These are phyloP conservation scores for Caenorhabditis macrosperma DNA, from an alignment of 2,888 invertebrate species.

Conservation along the genomic window DNA sequence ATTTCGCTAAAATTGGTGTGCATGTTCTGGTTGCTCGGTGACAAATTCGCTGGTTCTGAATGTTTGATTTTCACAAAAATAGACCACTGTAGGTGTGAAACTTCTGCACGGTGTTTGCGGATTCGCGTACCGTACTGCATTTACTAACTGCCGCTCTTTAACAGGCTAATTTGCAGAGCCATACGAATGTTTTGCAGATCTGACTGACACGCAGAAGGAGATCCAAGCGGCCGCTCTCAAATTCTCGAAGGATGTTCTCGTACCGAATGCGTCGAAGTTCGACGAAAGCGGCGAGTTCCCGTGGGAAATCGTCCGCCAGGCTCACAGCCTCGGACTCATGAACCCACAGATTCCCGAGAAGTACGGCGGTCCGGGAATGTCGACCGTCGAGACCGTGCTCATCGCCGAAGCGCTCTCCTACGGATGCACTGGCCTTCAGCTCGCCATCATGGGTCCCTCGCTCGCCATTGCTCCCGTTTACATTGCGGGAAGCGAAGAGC, in stretches of 20 bases:
- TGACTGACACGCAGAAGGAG: constrained; percentile 83
- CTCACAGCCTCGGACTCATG: constrained; percentile 89
- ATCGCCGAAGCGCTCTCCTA: constrained; percentile 92
- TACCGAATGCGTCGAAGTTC: constrained; percentile 91
- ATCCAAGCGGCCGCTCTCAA: constrained; percentile 90
- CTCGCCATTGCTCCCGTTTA: constrained; percentile 90
- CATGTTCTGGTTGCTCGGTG: no score
- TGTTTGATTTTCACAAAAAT: no score
- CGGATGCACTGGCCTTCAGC: constrained; percentile 93
- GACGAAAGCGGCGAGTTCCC: constrained; percentile 92
- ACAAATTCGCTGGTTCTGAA: neutral
- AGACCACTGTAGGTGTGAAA: no score
- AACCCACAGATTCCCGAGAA: constrained; percentile 89
- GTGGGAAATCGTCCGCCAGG: constrained; percentile 94
- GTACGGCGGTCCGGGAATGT: constrained; percentile 86
- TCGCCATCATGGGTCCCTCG: constrained; percentile 86
- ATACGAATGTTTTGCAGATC: constrained; percentile 60
- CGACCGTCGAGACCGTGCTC: constrained; percentile 82
- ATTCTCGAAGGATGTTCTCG: constrained; percentile 87
- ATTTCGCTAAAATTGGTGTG: no score
- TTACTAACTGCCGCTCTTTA: no score
- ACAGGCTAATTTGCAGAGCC: no score
- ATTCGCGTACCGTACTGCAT: no score
- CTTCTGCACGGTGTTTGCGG: no score
- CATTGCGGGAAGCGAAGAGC: constrained; percentile 89